Percentiles rank a stretch among this genome's conserved stretches.
Evolutionary conservation across 2,797 vertebrate genomes (phyloP).

Genomic region (Ctenopoma kingsleyae): DNA sequence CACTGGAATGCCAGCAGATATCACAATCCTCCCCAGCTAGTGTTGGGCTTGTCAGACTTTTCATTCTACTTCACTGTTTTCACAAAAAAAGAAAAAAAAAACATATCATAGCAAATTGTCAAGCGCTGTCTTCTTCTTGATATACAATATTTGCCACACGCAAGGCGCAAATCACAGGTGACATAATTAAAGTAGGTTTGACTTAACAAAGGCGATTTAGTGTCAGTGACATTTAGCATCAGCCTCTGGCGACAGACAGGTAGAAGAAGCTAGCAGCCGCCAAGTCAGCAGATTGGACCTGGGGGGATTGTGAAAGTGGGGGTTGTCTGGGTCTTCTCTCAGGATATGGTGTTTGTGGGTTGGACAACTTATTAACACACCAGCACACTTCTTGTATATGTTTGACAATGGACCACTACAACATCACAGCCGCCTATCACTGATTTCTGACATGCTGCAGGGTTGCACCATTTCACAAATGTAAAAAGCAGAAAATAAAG

Average conservation of each 20-base stretch:
- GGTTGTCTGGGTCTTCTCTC: constrained; percentile 47
- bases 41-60: constrained; percentile 70
- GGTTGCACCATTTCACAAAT: not conserved
- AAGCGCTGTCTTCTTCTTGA: constrained; percentile 54
- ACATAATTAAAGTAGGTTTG: constrained; percentile 80
- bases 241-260: constrained; percentile 93
- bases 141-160: constrained; percentile 57
- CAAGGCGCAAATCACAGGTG: constrained; percentile 72
- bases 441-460: not conserved
- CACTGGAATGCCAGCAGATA: constrained; percentile 76
- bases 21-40: constrained; percentile 71
- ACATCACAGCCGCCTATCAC: not conserved
- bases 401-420: constrained; percentile 20
- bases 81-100: constrained; percentile 14
- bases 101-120: constrained; percentile 58
- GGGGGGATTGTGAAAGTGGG: constrained; percentile 70
- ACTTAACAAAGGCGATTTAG: constrained; percentile 82
- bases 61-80: constrained; percentile 75
- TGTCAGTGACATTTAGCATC: constrained; percentile 97
- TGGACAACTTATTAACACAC: constrained; percentile 43
- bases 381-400: constrained; percentile 18
- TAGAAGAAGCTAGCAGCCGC: constrained; percentile 88
- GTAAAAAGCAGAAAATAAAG: constrained; percentile 11
- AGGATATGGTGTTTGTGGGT: constrained; percentile 25
- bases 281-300: constrained; percentile 92